Evolutionary conservation across 2,888 invertebrate genomes (phyloP), one percentile per base, ranked within the genome.

Genomic region (Ormia ochracea): DNA sequence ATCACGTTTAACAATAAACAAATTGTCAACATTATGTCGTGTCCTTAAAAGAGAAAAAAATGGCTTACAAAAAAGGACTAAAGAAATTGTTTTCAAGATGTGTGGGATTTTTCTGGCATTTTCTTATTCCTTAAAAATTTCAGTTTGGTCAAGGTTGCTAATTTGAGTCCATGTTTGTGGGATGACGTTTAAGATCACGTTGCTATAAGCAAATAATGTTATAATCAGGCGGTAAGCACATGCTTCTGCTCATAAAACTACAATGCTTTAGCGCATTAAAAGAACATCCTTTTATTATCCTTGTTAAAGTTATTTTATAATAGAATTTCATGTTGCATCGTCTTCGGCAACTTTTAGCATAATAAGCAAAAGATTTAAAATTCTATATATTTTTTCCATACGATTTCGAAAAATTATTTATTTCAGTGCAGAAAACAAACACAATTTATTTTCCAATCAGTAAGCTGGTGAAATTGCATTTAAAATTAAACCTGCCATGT

Each of bases 21-120:
- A 76, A 80, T 80, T 80, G 80, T 76, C 76, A 80, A 80, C 80
- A 80, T 80, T 69, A 76, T 72, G 66, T 59, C 61, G 66, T 61
- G 68, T 70, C 48, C 68, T 68, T 70, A 58, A 63, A 28, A 50
- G 56, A 63, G 63, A 3, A 56, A n/a, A n/a, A n/a, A 26, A 23
- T 12, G 48, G 31, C n/a, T n/a, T n/a, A n/a, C n/a, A 41, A 38
- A 63, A 66, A 61, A 69, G 59, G 65, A 36, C 43, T 43, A 38
- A 45, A 41, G 19, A 75, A 75, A 70, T 65, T 79, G 43, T 65
- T 69, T 59, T 4, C 3, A 61, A 73, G 66, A 66, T 68, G 72
- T 38, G 56, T 70, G 21, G 26, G 36, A 48, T 63, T 56, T 48
- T 66, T 36, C 31, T 43, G 17, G 21, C 10, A 23, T 56, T 52